These are phyloP conservation scores for Cryptotermes secundus DNA, from an alignment of 1,140 invertebrate species.

Conservation along the genomic window DNA sequence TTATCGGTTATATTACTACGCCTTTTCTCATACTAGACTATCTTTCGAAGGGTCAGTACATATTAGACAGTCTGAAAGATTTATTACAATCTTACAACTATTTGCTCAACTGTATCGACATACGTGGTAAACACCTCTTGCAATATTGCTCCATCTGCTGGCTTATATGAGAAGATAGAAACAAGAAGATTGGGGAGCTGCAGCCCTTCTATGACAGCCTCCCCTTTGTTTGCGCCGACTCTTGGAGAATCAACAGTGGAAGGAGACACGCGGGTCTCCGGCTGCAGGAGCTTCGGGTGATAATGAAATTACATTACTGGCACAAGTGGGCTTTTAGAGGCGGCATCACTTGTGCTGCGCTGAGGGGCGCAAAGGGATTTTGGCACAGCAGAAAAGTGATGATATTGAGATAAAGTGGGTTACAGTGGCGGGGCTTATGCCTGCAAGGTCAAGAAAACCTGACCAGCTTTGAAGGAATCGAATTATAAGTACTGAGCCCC, in stretches of 20 bases:
- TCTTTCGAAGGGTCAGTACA: too few species aligned
- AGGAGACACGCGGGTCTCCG: background rate
- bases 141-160: slow-evolving; percentile 9
- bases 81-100: slow-evolving; percentile 1
- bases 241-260: slow-evolving; percentile 11
- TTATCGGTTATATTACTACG: too few species aligned
- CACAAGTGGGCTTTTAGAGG: slow-evolving; percentile 15
- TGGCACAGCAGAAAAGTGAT: background rate
- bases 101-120: slow-evolving; percentile 5
- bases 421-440: background rate
- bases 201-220: background rate
- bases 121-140: background rate
- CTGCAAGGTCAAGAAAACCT: background rate
- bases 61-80: background rate
- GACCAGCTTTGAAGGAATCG: background rate
- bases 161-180: too few species aligned
- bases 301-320: slow-evolving; percentile 20
- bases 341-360: background rate
- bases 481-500: too few species aligned
- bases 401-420: slow-evolving; percentile 16
- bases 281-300: background rate
- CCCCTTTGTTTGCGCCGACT: slow-evolving; percentile 2
- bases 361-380: background rate
- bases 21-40: too few species aligned
- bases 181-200: too few species aligned